Evolutionary conservation across 2,888 invertebrate species (phyloP), one percentile per base, ranked within the genome.

Genomic region (Sinodicranocentrus sp.): DNA sequence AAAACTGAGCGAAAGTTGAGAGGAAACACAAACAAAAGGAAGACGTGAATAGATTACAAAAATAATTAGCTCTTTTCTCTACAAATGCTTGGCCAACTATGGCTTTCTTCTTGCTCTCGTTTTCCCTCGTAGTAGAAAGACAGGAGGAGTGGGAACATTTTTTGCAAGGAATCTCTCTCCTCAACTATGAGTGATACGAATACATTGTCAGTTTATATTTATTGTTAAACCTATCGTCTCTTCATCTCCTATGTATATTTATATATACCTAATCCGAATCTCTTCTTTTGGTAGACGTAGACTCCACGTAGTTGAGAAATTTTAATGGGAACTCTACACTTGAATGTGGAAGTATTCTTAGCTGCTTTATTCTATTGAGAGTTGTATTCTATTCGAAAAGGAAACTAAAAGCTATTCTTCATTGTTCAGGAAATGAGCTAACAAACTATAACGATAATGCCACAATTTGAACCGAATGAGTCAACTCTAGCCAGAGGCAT

Each of bases 11-110:
- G 28, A n/a, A 70, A 52, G 26, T 48, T 70, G 52, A 70, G 71
- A 76, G 76, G 65, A 52, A 75, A 76, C 68, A 68, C 82, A 82
- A 85, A 85, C 83, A 85, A 85, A 80, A 79, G 70, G 72, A 57
- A 79, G 83, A 85, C 85, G 85, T 85, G 85, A 79, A 85, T 79
- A 70, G 85, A 85, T 78, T 85, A 80, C 85, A 76, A 80, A 85
- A 85, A 85, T 85, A 85, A 85, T 85, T 85, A 85, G 85, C 83
- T 68, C 48, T 76, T 44, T 76, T 76, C 82, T 85, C 78, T 79
- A 10, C 48, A 48, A 48, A 10, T 48, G 48, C 48, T 48, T 5
- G 48, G 13, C 13, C 5, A 48, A 10, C 10, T 10, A n/a, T 6
- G 48, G 48, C 48, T 48, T 48, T 48, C n/a, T 5, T 48, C 48